phyloP scores from a whole-genome alignment of 2,888 invertebrate species.

The Himalopsyche tibetana region DNA sequence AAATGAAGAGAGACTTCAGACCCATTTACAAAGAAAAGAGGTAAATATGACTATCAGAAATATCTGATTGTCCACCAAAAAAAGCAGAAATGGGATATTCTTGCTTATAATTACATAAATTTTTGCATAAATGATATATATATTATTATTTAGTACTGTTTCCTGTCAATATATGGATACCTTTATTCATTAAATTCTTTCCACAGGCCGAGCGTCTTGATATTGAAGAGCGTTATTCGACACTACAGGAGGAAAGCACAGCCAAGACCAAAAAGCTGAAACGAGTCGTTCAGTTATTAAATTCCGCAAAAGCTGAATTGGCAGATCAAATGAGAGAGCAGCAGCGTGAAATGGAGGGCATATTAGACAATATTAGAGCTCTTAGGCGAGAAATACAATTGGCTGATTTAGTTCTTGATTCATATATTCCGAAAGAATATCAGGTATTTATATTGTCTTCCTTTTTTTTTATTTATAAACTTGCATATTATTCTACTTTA shows the following conservation, averaged over 20 bases:
- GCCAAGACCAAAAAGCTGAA: conserved; percentile 95
- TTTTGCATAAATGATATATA: too few species aligned
- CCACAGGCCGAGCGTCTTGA: conserved; percentile 90
- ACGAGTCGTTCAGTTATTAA: conserved; percentile 90
- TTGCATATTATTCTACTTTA: conserved; percentile 47
- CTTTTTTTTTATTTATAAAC: too few species aligned
- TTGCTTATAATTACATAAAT: too few species aligned
- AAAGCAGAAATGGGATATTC: too few species aligned
- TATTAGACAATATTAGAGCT: conserved; percentile 94
- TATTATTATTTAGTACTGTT: too few species aligned
- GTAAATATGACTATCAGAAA: conserved; percentile 69
- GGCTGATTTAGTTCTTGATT: conserved; percentile 92
- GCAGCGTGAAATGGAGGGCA: conserved; percentile 97
- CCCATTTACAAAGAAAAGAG: conserved; percentile 91
- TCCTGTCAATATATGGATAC: too few species aligned
- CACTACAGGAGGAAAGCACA: conserved; percentile 94
- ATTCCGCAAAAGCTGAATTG: conserved; percentile 90
- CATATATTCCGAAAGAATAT: conserved; percentile 95
- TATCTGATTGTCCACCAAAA: too few species aligned
- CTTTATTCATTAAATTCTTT: not conserved
- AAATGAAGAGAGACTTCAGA: conserved; percentile 88
- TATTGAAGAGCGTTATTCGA: conserved; percentile 95
- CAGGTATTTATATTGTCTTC: conserved; percentile 80
- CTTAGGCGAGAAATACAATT: conserved; percentile 93
- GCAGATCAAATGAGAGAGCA: conserved; percentile 95